Evolutionary conservation across 1,140 invertebrate genomes (phyloP).

Genomic region (Bombus superbus): DNA sequence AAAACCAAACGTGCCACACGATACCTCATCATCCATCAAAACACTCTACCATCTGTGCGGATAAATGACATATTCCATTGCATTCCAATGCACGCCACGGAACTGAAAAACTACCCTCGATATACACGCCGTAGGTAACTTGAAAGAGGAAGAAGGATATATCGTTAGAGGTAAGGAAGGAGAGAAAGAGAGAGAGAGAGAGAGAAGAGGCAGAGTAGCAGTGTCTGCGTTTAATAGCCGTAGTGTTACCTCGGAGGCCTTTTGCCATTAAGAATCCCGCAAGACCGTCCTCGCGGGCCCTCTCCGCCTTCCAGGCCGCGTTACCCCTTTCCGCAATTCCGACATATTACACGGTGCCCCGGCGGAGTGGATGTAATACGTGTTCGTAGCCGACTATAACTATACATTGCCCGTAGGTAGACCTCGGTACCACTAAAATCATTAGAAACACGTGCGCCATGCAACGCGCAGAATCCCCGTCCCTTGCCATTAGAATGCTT

Average conservation of each 20-base stretch:
- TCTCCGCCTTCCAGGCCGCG: conserved; percentile 45
- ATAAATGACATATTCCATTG: not conserved
- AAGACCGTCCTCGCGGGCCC: conserved; percentile 71
- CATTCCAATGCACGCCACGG: not conserved
- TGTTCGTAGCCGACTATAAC: conserved; percentile 70
- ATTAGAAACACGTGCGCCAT: conserved; percentile 78
- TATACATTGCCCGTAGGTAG: conserved; percentile 72
- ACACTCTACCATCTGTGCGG: not conserved
- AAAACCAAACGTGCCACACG: no score
- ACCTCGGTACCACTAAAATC: conserved; percentile 78
- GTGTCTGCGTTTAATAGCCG: conserved; percentile 77
- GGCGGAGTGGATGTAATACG: conserved; percentile 72
- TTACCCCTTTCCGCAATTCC: conserved; percentile 63
- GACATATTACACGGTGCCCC: conserved; percentile 76
- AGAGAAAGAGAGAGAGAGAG: not conserved
- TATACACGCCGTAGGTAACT: not conserved
- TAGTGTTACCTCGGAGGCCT: conserved; percentile 76
- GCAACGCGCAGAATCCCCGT: conserved; percentile 72
- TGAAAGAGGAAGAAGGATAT: not conserved
- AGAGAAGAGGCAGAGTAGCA: conserved; percentile 37
- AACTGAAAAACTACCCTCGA: not conserved
- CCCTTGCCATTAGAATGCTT: conserved; percentile 77
- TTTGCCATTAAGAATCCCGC: conserved; percentile 81
- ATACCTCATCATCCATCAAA: not conserved
- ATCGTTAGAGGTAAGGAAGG: not conserved